Evolutionary conservation across 92 coral and sea anemone species (phyloP).

Genomic region (Pocillopora grandis): DNA sequence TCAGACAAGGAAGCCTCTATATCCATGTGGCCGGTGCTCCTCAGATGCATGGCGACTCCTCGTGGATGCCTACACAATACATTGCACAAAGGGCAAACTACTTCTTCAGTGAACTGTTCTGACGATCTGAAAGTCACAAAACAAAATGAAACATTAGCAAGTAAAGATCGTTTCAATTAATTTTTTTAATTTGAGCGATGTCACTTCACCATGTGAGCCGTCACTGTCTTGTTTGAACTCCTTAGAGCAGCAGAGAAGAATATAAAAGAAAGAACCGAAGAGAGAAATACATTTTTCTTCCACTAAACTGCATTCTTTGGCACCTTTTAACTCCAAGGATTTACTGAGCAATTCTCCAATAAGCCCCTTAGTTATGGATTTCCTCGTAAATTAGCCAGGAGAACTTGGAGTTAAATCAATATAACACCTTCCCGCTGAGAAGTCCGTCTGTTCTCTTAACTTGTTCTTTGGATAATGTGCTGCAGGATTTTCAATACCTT

Average conservation of each 20-base stretch:
- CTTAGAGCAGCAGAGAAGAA: neutral
- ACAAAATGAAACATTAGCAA: neutral
- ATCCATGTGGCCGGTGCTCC: conserved; percentile 73
- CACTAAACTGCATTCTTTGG: neutral
- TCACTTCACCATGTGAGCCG: neutral
- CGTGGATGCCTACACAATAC: conserved; percentile 94
- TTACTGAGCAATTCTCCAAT: neutral
- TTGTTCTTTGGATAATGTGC: no score
- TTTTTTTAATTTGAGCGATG: neutral
- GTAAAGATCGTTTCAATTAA: neutral
- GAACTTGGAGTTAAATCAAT: no score
- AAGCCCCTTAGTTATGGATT: no score
- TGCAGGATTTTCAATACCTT: no score
- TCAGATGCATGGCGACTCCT: conserved; percentile 80
- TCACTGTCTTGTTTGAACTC: neutral
- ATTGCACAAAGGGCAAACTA: conserved; percentile 85
- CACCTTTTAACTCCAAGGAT: no score
- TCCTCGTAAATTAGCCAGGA: no score
- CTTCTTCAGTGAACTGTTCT: conserved; percentile 73
- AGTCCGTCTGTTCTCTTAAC: no score
- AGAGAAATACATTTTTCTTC: neutral
- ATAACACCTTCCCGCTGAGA: no score
- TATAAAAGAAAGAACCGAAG: neutral
- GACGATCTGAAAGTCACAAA: conserved; percentile 63
- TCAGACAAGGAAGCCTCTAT: conserved; percentile 67